Evolutionary conservation across 2,113 vertebrate species (phyloP), one percentile per base, ranked within the genome.

Genomic region (Podocnemis expansa): DNA sequence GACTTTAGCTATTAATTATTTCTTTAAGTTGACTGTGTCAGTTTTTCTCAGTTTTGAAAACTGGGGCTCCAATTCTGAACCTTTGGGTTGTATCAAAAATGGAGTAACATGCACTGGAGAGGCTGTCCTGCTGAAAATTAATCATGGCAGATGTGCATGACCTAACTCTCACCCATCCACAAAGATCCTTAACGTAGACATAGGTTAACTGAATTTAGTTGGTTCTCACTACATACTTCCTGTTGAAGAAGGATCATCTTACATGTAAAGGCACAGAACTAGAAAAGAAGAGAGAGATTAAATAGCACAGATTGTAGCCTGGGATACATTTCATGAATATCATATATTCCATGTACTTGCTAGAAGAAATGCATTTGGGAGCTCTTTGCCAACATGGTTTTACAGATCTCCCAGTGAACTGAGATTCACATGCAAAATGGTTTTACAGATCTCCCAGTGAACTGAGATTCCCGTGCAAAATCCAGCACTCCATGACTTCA

Each of bases 301-400:
- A 94, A 84, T 8, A 95, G 67, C 58, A 41, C 19, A 78, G 85
- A 80, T 83, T 92, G 63, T 76, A 93, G 63, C 75, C 82, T 84
- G 51, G 89, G 90, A 85, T 1, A 0, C 16, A 0, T 78, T 91
- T 89, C 9, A 12, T 83, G 92, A 55, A 80, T 86, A 81, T 90
- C 85, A 1, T 91, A 34, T 94, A 84, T 95, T 96, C 82, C 89
- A 51, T 82, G 90, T 86, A n/a, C 94, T 90, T 95, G 81, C 93
- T 96, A 94, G 92, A 91, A 91, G 82, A 82, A 91, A 8, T 58
- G 58, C 84, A 78, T 34, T 12, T 31, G 87, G 90, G 87, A 96
- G 75, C 88, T 94, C 84, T 94, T 91, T 95, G 83, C 93, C 96
- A 88, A n/a, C 73, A 21, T 21, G 93, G 87, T 89, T 89, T 95